These are phyloP conservation scores for Daboia siamensis DNA, from an alignment of 2,113 vertebrate species.

Conservation along the genomic window DNA sequence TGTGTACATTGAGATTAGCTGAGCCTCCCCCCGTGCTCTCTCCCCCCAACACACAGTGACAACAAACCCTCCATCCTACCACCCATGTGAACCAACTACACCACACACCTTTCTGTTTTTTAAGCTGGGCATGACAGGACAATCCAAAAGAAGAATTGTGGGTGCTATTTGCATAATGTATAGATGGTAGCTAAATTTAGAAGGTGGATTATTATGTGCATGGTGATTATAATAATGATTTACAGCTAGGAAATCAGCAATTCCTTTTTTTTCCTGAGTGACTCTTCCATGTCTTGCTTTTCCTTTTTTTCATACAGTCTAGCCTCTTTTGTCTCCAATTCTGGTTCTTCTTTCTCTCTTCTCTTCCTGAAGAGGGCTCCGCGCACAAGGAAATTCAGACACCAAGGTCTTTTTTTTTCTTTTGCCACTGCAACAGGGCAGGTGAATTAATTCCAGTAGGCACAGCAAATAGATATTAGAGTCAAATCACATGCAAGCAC, in stretches of 20 bases:
- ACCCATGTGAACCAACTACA: too few relatives aligned
- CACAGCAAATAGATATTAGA: conserved; percentile 38
- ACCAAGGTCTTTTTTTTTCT: neutral
- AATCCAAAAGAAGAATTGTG: neutral
- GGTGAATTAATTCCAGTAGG: conserved; percentile 62
- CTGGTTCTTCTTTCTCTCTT: conserved; percentile 1
- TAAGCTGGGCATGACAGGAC: neutral
- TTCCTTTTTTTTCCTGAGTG: neutral
- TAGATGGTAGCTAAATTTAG: neutral
- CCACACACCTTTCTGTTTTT: too few relatives aligned
- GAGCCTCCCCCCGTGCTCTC: too few relatives aligned
- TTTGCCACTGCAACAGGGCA: conserved; percentile 48
- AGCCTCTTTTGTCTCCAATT: neutral
- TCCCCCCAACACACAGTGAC: too few relatives aligned
- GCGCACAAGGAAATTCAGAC: conserved; percentile 48
- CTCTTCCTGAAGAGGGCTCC: conserved; percentile 63
- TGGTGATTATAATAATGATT: neutral
- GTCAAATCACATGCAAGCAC: conserved; percentile 39
- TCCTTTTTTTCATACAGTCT: neutral
- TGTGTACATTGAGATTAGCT: too few relatives aligned
- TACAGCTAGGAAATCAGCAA: neutral
- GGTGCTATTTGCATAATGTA: neutral
- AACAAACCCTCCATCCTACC: too few relatives aligned
- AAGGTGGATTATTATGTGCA: neutral
- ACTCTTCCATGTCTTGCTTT: neutral